Conservation (phyloP, 2,113 vertebrate genomes). For the Platichthys flesus region DNA sequence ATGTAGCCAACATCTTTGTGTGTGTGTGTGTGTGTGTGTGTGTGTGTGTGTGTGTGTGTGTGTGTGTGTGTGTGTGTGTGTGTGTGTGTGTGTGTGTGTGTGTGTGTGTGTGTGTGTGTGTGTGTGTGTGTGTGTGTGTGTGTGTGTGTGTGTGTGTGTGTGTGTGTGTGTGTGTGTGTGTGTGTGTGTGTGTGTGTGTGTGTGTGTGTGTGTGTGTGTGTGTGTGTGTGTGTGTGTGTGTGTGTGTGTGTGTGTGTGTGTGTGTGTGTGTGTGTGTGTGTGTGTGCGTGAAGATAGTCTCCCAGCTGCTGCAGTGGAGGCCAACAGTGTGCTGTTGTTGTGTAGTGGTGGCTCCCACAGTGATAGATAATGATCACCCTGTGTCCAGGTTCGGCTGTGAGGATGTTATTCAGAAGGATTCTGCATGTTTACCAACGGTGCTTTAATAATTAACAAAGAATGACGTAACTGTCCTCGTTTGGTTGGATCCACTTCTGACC, state of each 20-base stretch:
- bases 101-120: neutral
- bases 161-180: neutral
- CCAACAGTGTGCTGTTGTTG: neutral
- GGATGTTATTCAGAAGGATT: neutral
- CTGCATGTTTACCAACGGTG: neutral
- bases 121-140: neutral
- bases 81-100: neutral
- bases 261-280: neutral
- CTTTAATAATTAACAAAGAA: neutral
- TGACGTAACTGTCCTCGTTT: neutral
- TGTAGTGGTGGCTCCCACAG: neutral
- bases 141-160: neutral
- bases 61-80: neutral
- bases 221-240: neutral
- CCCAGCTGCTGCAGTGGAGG: constrained; percentile 7
- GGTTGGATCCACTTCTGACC: neutral
- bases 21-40: too few species aligned
- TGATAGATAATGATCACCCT: neutral
- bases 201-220: too few species aligned
- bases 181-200: neutral
- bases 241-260: neutral
- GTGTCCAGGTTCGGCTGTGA: neutral
- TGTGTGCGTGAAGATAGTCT: too few species aligned
- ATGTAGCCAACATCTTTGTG: neutral
- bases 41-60: neutral